Evolutionary conservation across 2,797 vertebrate genomes (phyloP), one percentile per base, ranked within the genome.

Genomic region (Sebastes paucispinis): DNA sequence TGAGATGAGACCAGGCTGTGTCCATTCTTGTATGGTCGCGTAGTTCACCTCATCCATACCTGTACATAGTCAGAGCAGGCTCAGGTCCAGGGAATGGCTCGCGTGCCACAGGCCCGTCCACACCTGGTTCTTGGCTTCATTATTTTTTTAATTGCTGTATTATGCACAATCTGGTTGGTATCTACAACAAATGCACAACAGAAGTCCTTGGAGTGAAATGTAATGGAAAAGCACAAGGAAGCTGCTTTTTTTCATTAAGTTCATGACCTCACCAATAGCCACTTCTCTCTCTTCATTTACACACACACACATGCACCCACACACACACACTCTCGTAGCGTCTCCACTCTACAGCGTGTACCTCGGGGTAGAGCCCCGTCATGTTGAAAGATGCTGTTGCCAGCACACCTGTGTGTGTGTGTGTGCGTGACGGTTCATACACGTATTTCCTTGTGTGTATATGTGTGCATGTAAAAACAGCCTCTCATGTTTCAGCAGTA

Each of bases 181-280:
- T 89, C 82, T 81, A 88, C 81, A 87, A 84, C 83, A 87, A 81
- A 88, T 70, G 59, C 70, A 83, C 29, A 87, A 84, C 80, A 91
- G 31, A 77, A 50, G 63, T 78, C 77, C n/a, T 69, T 58, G 25
- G 69, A 73, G 64, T 62, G 67, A 80, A 79, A 80, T 75, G 79
- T 84, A 71, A 88, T 88, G 77, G 82, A 89, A 92, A 85, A 79
- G 55, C 69, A 78, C 55, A 54, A 58, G 58, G 50, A 73, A 43
- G 43, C n/a, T 66, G 36, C 0, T 82, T 43, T 66, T 83, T 73
- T 79, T 31, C 52, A 80, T 68, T 65, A 47, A 84, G 77, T 85
- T 88, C 73, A 87, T 80, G 79, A 90, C 83, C 82, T 87, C 79
- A 72, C 47, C 20, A 77, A 76, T 24, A 68, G 66, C 67, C 73